Evolutionary conservation across 2,113 vertebrate genomes (phyloP).

Genomic region (Calidris pygmaea): DNA sequence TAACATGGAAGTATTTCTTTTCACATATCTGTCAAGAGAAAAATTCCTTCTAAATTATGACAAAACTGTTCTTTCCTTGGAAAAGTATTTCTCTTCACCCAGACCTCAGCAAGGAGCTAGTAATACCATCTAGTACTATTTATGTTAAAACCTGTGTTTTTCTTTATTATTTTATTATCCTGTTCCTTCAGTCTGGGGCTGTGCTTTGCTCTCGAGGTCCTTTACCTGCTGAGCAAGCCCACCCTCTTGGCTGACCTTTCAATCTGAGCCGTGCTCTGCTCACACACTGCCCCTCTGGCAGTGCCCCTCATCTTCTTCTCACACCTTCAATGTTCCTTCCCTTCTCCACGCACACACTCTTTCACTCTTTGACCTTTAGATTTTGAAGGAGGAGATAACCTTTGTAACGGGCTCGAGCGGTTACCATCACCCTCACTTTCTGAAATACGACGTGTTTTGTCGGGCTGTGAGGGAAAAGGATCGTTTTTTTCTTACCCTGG

Average conservation of each 20-base stretch:
- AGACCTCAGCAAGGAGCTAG: not conserved
- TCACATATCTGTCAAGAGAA: not conserved
- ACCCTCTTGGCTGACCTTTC: constrained; percentile 6
- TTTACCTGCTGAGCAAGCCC: not conserved
- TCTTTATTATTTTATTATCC: not conserved
- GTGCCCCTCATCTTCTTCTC: not conserved
- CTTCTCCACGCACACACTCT: not conserved
- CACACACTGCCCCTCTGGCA: not conserved
- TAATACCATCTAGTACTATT: not conserved
- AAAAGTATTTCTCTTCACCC: not conserved
- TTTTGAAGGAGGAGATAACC: not conserved
- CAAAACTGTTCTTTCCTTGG: not conserved
- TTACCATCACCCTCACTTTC: not conserved
- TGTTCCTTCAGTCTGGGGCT: not conserved
- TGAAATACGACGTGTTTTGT: not conserved
- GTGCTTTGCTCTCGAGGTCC: not conserved
- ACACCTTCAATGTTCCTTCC: not conserved
- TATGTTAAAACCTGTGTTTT: not conserved
- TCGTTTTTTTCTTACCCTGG: not conserved
- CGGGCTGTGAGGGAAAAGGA: not conserved
- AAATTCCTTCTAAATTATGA: not conserved
- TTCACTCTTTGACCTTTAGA: constrained; percentile 19
- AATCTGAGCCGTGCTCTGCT: not conserved
- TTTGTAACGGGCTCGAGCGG: not conserved
- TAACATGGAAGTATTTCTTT: not conserved